These are phyloP conservation scores for Procambarus clarkii DNA, from an alignment of 1,140 invertebrate species.

Conservation along the genomic window DNA sequence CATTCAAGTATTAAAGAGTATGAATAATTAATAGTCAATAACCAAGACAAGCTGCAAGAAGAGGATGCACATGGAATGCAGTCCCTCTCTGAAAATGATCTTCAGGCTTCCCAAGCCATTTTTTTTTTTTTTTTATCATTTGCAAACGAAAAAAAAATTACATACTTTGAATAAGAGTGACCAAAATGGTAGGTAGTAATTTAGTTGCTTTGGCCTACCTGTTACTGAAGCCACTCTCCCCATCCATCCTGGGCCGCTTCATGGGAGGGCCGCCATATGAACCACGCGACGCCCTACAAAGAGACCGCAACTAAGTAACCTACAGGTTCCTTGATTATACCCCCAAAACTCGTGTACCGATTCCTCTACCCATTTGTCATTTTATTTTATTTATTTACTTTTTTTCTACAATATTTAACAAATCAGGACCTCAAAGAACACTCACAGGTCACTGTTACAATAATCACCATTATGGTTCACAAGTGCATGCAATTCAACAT, in stretches of 20 bases:
- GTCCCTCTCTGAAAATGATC: background rate
- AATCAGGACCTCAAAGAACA: background rate
- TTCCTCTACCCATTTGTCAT: constrained; percentile 18
- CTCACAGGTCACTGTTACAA: background rate
- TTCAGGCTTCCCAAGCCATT: constrained; percentile 15
- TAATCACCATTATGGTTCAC: constrained; percentile 1
- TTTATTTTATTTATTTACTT: too few species aligned
- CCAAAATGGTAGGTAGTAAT: constrained; percentile 35
- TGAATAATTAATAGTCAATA: background rate
- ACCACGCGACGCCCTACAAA: constrained; percentile 64
- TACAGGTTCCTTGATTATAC: constrained; percentile 32
- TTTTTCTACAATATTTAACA: background rate
- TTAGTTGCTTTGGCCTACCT: constrained; percentile 47
- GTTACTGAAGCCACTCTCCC: constrained; percentile 65
- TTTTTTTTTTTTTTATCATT: constrained; percentile 2
- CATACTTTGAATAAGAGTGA: background rate
- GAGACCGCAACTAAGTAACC: constrained; percentile 55
- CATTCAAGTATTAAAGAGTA: constrained; percentile 12
- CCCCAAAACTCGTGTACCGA: constrained; percentile 42
- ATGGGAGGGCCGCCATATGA: constrained; percentile 61
- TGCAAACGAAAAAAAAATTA: constrained; percentile 12
- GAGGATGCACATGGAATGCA: background rate
- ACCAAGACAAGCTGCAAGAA: background rate
- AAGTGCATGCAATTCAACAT: background rate
- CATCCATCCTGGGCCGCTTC: constrained; percentile 68